These are phyloP conservation scores for Frieseomelitta varia DNA, from an alignment of 1,140 invertebrate species.

Conservation along the genomic window DNA sequence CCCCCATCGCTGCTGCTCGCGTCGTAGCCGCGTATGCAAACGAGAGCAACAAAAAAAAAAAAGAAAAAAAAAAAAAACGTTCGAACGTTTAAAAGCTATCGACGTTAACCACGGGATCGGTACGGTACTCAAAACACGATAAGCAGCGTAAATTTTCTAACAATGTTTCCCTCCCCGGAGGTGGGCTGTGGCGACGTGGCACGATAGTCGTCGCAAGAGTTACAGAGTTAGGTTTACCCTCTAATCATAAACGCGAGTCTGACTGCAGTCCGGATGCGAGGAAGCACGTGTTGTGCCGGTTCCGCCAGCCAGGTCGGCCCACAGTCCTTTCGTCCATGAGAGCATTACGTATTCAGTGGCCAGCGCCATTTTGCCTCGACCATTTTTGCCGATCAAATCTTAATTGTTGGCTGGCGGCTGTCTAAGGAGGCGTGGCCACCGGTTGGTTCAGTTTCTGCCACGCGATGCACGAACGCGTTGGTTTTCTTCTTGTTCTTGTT, in stretches of 20 bases:
- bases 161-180: background rate
- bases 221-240: conserved; percentile 24
- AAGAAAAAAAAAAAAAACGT: too few species aligned
- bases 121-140: background rate
- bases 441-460: conserved; percentile 78
- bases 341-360: conserved; percentile 80
- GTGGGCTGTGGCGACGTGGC: background rate
- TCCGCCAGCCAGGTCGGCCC: conserved; percentile 53
- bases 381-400: conserved; percentile 84
- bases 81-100: background rate
- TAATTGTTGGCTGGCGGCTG: conserved; percentile 83
- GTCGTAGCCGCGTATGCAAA: too few species aligned
- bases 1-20: too few species aligned
- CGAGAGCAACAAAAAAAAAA: background rate
- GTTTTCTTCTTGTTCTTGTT: conserved; percentile 75
- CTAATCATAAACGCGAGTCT: conserved; percentile 53
- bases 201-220: conserved; percentile 24
- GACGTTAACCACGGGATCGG: background rate
- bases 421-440: conserved; percentile 81
- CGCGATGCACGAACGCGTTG: conserved; percentile 79
- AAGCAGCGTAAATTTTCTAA: conserved; percentile 1
- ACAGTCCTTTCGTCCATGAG: conserved; percentile 47
- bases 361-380: conserved; percentile 82
- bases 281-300: conserved; percentile 57
- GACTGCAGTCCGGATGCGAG: conserved; percentile 47